Evolutionary conservation across 2,888 invertebrate species (phyloP), one percentile per base, ranked within the genome.

Genomic region (Orchestes rusci): DNA sequence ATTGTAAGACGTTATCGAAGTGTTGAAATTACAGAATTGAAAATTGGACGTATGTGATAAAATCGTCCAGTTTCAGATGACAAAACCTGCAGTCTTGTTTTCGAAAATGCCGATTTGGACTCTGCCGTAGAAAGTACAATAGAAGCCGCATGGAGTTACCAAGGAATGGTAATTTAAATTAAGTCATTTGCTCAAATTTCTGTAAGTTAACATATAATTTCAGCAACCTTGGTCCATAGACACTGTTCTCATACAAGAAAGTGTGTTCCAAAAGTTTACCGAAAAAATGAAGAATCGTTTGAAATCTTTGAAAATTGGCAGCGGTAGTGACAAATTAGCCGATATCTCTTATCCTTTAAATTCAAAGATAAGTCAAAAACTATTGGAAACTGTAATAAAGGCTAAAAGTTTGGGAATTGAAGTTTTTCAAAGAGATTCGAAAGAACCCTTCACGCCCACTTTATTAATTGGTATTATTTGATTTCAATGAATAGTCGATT

Each of bases 81-180:
- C 20, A 56, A 53, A 50, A 69, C 67, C 32, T 68, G 73, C 2
- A 67, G 73, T 51, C 60, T 77, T 28, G 67, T 76, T 40, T 75
- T 73, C 61, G 75, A 75, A 45, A 63, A 66, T 33, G 71, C 73
- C 7, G 77, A 77, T 60, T 55, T 75, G 28, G 73, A 76, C 64
- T 73, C 75, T 35, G 72, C 74, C 2, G 70, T 71, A 36, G 73
- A 75, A 52, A 66, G 67, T 23, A 64, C 72, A 3, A 65, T 74
- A 27, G 69, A 72, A 49, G 71, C 71, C 15, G 69, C 71, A 17
- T 76, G 74, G 71, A 68, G 70, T 41, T 71, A 73, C 56, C 70
- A 70, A 52, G 74, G 74, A 47, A 68, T 72, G 70, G 75, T 74
- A 57, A 55, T 56, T 50, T 43, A 18, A 17, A 10, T 27, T 15